A percentile compares a stretch with the other conserved stretches of the same genome.
Conservation (phyloP, 2,888 invertebrate genomes). For the Brachyptera risi region DNA sequence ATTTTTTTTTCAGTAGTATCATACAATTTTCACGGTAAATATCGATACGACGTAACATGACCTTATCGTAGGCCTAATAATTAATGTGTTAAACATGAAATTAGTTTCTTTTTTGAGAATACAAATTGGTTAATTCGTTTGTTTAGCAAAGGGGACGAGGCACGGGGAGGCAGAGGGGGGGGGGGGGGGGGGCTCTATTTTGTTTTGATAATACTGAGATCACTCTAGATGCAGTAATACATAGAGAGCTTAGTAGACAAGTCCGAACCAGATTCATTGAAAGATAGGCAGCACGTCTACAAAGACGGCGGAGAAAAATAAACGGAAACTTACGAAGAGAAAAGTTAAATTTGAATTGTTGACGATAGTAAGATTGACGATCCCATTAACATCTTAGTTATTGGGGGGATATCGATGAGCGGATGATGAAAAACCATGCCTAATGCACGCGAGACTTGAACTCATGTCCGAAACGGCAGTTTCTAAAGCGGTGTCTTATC, state of each 20-base stretch:
- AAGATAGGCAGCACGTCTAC: background rate
- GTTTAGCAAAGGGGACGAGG: background rate
- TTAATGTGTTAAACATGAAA: background rate
- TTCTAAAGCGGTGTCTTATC: too few relatives aligned
- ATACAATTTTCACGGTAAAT: too few relatives aligned
- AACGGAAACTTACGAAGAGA: too few relatives aligned
- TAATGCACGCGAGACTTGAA: too few relatives aligned
- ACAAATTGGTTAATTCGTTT: background rate
- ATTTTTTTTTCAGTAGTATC: too few relatives aligned
- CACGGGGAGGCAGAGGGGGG: background rate
- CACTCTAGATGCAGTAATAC: background rate
- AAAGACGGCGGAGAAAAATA: background rate
- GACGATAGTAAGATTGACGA: too few relatives aligned
- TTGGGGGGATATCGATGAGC: too few relatives aligned
- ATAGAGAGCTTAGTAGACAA: background rate
- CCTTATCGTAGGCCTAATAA: background rate
- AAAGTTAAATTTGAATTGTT: too few relatives aligned
- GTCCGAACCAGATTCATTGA: background rate
- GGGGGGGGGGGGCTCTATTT: background rate
- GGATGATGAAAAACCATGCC: too few relatives aligned
- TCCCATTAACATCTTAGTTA: too few relatives aligned
- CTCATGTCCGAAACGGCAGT: too few relatives aligned
- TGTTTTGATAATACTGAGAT: background rate
- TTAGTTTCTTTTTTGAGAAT: background rate
- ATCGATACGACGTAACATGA: too few relatives aligned